These are phyloP conservation scores for Sandelia bainsii DNA, from an alignment of 2,797 vertebrate species.

Conservation along the genomic window DNA sequence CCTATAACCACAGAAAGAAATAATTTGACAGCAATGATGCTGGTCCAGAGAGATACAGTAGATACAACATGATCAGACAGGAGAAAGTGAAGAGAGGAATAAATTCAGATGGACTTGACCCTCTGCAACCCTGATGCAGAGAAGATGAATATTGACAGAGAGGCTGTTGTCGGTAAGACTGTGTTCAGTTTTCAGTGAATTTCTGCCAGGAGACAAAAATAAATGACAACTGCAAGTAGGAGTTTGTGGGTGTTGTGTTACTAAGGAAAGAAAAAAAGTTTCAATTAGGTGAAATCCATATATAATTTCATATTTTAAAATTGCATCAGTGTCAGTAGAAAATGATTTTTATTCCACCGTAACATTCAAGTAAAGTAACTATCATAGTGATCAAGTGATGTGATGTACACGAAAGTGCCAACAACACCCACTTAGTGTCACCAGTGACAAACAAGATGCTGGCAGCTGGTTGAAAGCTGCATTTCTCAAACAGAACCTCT, in stretches of 20 bases:
- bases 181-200: background rate
- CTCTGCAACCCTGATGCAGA: background rate
- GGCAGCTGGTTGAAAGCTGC: no score
- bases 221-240: conserved; percentile 14
- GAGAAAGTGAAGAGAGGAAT: background rate
- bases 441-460: no score
- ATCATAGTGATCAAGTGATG: no score
- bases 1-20: background rate
- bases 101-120: background rate
- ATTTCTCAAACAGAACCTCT: no score
- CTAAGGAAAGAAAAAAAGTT: conserved; percentile 10
- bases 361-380: no score
- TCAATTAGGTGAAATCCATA: conserved; percentile 24
- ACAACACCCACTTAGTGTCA: no score
- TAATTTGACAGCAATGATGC: background rate
- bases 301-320: background rate
- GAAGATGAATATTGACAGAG: conserved; percentile 8
- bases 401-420: no score
- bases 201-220: conserved; percentile 18
- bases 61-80: background rate
- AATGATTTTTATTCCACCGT: background rate
- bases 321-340: background rate
- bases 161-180: background rate
- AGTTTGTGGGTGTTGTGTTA: conserved; percentile 9
- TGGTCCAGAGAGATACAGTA: background rate